These are phyloP conservation scores for Vidua chalybeata DNA, from an alignment of 2,113 vertebrate species.

Conservation along the genomic window DNA sequence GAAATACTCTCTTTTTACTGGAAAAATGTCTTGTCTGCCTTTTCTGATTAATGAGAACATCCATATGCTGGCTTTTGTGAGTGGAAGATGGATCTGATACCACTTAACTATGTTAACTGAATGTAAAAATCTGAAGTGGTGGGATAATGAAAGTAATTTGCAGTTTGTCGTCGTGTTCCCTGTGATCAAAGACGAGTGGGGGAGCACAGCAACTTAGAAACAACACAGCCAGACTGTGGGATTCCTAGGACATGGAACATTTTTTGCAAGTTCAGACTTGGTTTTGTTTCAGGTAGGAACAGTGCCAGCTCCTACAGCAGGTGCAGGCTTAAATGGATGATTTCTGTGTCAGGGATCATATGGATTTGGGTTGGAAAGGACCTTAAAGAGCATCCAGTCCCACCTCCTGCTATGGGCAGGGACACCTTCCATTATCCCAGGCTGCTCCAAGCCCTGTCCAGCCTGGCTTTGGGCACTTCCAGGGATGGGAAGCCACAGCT, in stretches of 20 bases:
- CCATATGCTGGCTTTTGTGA: neutral
- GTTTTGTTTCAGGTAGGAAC: neutral
- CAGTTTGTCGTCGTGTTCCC: neutral
- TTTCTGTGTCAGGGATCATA: neutral
- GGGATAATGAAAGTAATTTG: neutral
- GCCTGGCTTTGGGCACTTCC: neutral
- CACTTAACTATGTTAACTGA: constrained; percentile 16
- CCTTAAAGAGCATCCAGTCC: neutral
- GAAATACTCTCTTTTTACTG: constrained; percentile 23
- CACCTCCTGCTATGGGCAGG: neutral
- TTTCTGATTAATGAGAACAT: constrained; percentile 29
- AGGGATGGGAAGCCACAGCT: neutral
- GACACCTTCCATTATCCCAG: fast-evolving
- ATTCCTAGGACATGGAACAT: neutral
- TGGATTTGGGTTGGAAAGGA: neutral
- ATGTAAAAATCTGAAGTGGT: neutral
- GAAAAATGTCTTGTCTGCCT: constrained; percentile 45
- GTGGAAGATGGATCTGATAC: constrained; percentile 4
- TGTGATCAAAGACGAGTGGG: neutral
- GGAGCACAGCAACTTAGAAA: neutral
- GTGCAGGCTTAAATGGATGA: neutral
- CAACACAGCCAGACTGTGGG: neutral
- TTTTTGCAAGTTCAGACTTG: neutral
- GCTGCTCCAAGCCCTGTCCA: fast-evolving
- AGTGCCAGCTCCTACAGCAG: neutral